Evolutionary conservation across 2,797 vertebrate genomes (phyloP), one percentile per base, ranked within the genome.

Genomic region (Melanotaenia parkinsoni): DNA sequence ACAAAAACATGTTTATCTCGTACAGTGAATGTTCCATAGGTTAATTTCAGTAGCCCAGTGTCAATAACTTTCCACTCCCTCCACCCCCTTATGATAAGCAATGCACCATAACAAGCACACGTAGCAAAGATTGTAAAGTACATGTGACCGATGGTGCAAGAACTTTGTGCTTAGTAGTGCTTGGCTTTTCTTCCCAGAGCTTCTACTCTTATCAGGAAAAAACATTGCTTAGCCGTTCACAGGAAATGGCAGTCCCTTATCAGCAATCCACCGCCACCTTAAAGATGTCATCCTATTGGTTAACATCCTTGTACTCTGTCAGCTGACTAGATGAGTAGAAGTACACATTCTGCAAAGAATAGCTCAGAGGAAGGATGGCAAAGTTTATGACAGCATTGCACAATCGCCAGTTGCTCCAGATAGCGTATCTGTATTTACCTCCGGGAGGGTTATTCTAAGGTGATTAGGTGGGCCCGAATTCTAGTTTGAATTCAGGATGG

Each of bases 141-240:
- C 87, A 88, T 61, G 86, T 91, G 88, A 90, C 74, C 11, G 61
- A 72, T 38, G 38, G 37, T 71, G 5, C 14, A 57, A 69, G 14
- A 76, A 84, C 57, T n/a, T 76, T 80, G 79, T 13, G 2, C 65
- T 63, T 51, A 58, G 56, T 37, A 58, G 61, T 37, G 59, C 66
- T 62, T 43, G 63, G 58, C 20, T 33, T 57, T 59, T 58, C 64
- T 53, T 30, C 32, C 58, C 60, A 28, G 35, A 72, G 74, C 65
- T 28, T 67, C 64, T 20, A 10, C 81, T 81, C 90, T 95, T 95
- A 95, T 95, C 94, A 91, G 82, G 32, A 43, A 53, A 84, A 88
- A 90, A 88, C 88, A 77, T 71, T 78, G 66, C 74, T 3, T 77
- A 32, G 77, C 70, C 18, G 74, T 80, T 85, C 64, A 78, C 74